These are phyloP conservation scores for Bruchidius siliquastri DNA, from an alignment of 2,888 invertebrate species.

Conservation along the genomic window DNA sequence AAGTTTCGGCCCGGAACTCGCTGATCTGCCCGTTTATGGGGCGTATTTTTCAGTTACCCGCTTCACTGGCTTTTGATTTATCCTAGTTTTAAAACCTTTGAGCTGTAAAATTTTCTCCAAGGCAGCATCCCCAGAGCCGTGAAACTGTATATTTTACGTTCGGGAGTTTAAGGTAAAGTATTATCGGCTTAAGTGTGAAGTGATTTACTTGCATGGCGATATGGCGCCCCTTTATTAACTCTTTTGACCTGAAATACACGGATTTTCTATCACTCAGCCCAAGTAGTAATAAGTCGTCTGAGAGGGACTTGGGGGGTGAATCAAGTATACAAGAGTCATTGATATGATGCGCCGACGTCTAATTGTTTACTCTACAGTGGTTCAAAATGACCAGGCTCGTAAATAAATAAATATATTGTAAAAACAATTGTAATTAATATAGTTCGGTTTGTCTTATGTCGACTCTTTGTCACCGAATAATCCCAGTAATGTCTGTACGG, in stretches of 20 bases:
- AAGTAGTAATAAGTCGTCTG: neutral
- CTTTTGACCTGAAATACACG: too few species aligned
- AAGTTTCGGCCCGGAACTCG: neutral
- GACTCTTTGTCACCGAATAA: too few species aligned
- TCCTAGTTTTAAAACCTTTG: neutral
- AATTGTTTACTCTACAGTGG: too few species aligned
- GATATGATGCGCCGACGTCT: too few species aligned
- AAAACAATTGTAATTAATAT: too few species aligned
- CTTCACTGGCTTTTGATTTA: neutral
- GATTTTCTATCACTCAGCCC: too few species aligned
- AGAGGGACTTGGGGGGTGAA: too few species aligned
- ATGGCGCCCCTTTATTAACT: neutral
- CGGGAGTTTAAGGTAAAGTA: neutral
- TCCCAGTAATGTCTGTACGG: too few species aligned
- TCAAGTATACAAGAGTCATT: too few species aligned
- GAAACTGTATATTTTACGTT: neutral
- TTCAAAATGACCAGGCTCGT: too few species aligned
- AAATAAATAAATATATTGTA: too few species aligned
- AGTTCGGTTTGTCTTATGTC: too few species aligned
- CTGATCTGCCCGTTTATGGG: neutral
- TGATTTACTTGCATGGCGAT: neutral
- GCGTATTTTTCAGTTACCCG: neutral
- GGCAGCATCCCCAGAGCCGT: neutral
- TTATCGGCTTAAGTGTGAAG: neutral
- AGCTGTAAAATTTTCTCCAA: neutral